These are phyloP conservation scores for Tympanoctomys barrerae DNA, from an alignment of 2,797 vertebrate genomes.

Conservation along the genomic window DNA sequence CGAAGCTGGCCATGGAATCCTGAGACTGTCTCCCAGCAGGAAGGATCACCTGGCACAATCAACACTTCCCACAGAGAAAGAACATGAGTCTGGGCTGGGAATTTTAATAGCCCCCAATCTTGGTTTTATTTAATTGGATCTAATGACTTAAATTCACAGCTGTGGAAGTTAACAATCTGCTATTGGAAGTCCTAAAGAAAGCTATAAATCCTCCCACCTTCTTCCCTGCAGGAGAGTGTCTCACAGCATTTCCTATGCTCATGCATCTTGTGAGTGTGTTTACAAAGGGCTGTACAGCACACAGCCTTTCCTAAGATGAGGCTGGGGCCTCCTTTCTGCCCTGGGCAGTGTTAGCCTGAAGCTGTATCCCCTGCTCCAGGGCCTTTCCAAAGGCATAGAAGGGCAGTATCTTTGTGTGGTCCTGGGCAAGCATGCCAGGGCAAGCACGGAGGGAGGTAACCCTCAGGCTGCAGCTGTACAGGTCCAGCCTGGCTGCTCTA, in stretches of 20 bases:
- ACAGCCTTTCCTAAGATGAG: background rate
- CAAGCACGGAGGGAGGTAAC: background rate
- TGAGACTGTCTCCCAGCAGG: background rate
- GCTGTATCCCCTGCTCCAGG: background rate
- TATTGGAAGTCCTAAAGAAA: background rate
- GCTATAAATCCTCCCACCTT: background rate
- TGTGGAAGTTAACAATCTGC: background rate
- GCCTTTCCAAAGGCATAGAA: background rate
- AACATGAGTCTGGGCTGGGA: background rate
- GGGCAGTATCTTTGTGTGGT: background rate
- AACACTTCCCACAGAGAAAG: background rate
- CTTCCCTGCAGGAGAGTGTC: background rate
- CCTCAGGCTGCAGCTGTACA: background rate
- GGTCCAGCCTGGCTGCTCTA: background rate
- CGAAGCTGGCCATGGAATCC: background rate
- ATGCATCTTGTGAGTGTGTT: background rate
- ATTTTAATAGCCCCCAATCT: background rate
- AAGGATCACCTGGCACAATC: background rate
- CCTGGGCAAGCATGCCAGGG: background rate
- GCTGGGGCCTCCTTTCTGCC: background rate
- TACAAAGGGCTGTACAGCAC: background rate
- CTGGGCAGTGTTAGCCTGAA: background rate
- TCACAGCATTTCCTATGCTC: background rate
- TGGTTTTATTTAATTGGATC: conserved; percentile 16
- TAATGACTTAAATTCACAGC: background rate